These are phyloP conservation scores for Tinamus guttatus DNA, from an alignment of 2,113 vertebrate species.

Conservation along the genomic window DNA sequence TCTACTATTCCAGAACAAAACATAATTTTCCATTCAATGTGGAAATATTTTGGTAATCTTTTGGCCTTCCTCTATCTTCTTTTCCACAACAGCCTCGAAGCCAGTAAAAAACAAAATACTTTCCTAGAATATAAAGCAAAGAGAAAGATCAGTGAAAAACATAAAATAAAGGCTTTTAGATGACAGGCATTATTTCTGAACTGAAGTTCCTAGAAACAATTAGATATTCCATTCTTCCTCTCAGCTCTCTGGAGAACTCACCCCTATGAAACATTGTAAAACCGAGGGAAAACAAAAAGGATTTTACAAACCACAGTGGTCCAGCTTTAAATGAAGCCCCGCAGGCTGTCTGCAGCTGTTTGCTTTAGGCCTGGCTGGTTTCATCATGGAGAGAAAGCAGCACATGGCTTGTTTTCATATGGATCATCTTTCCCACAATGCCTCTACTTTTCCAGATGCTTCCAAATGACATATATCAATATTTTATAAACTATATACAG, in stretches of 20 bases:
- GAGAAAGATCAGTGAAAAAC: neutral
- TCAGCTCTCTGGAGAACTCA: neutral
- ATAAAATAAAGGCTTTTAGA: fast-evolving
- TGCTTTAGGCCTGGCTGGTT: neutral
- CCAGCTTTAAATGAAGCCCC: neutral
- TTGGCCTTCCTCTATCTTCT: neutral
- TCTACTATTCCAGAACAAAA: neutral
- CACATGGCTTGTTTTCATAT: neutral
- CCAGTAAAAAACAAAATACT: neutral
- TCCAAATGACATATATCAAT: neutral
- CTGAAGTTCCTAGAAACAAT: neutral
- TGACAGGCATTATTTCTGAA: neutral
- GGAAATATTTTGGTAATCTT: neutral
- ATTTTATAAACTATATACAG: neutral
- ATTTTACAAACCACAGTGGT: neutral
- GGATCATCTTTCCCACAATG: neutral
- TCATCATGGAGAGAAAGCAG: neutral
- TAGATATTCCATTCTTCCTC: neutral
- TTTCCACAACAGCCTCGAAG: neutral
- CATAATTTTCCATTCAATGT: neutral
- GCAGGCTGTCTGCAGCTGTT: neutral
- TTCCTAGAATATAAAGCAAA: constrained; percentile 48
- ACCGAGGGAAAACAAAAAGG: fast-evolving
- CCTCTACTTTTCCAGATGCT: neutral
- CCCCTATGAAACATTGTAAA: neutral